Percentiles rank a stretch among this genome's conserved stretches.
These are phyloP conservation scores for Cydia splendana DNA, from an alignment of 1,140 invertebrate genomes.

Conservation along the genomic window DNA sequence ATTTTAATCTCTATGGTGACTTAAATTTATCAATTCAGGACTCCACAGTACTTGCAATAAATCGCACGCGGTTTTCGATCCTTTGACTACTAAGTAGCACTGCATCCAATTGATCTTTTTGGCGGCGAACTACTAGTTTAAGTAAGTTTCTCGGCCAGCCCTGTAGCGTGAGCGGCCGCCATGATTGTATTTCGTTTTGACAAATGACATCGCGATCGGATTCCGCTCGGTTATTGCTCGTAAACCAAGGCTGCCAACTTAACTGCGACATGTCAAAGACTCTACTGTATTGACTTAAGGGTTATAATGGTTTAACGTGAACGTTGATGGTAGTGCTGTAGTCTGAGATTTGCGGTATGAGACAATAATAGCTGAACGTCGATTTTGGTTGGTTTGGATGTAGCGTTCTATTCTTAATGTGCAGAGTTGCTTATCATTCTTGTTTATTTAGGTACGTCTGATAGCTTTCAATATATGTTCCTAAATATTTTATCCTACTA, in stretches of 20 bases:
- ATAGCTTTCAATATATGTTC: no score
- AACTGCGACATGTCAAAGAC: not conserved
- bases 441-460: not conserved
- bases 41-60: no score
- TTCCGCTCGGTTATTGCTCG: conserved; percentile 21
- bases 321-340: not conserved
- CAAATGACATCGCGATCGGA: conserved; percentile 31
- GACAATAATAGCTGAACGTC: not conserved
- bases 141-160: not conserved
- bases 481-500: no score
- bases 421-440: not conserved
- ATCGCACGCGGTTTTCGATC: no score
- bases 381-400: not conserved
- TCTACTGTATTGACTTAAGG: not conserved
- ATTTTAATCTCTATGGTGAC: no score
- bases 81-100: no score
- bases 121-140: no score
- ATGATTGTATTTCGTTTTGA: conserved; percentile 33
- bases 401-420: not conserved
- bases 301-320: not conserved
- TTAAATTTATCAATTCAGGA: no score
- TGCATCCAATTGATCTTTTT: no score
- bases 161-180: conserved; percentile 16
- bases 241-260: conserved; percentile 19
- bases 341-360: not conserved